Evolutionary conservation across 2,888 invertebrate genomes (phyloP).

Genomic region (Villa cingulata): DNA sequence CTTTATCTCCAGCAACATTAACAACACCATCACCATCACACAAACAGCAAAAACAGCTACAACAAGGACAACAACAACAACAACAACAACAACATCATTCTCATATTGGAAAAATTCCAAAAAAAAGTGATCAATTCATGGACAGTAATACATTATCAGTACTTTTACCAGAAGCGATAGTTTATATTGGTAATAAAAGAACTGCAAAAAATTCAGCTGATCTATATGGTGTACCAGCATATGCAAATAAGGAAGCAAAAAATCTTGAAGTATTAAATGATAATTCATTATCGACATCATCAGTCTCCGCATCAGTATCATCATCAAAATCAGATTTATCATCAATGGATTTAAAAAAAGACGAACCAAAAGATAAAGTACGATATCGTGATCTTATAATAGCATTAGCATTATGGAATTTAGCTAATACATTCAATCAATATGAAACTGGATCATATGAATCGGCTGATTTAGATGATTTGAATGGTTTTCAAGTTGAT

Average conservation of each 20-base stretch:
- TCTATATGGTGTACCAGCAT: not conserved
- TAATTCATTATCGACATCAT: not conserved
- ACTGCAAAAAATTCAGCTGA: not conserved
- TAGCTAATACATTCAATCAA: conserved; percentile 4
- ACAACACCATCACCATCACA: no score
- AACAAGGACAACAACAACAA: not conserved
- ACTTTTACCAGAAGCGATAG: not conserved
- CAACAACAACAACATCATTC: not conserved
- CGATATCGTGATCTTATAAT: not conserved
- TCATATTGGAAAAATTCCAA: not conserved
- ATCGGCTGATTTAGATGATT: not conserved
- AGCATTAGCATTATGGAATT: conserved; percentile 5
- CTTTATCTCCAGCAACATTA: no score
- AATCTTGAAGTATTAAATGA: not conserved
- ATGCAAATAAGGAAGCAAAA: not conserved
- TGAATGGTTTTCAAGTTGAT: not conserved
- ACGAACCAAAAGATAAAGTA: not conserved
- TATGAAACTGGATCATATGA: not conserved
- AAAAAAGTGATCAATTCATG: not conserved
- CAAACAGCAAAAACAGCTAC: not conserved
- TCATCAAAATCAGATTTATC: no score
- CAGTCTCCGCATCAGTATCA: no score
- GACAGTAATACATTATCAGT: not conserved
- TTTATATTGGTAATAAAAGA: not conserved
- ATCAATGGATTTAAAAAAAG: not conserved